phyloP scores from a whole-genome alignment of 2,113 vertebrate species.

The Phrynocephalus versicolor region DNA sequence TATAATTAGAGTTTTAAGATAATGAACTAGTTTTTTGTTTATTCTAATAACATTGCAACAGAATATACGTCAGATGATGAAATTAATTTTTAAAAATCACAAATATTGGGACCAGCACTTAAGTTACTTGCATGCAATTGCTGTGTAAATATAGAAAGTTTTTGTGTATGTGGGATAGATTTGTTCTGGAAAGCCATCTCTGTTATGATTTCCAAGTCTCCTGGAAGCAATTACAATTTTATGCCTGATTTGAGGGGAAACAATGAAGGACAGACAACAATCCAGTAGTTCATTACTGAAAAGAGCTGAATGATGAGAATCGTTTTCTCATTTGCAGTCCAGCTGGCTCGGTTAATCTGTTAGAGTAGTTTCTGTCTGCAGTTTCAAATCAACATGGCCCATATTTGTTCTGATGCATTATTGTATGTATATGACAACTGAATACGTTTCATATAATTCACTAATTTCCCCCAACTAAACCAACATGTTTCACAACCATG shows the following conservation, averaged over 20 bases:
- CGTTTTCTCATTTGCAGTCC: neutral
- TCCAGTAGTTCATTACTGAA: neutral
- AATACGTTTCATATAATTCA: neutral
- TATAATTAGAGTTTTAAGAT: too few species aligned
- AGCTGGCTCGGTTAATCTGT: neutral
- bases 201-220: neutral
- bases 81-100: neutral
- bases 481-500: neutral
- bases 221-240: conserved; percentile 20
- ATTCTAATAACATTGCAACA: neutral
- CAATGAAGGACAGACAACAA: conserved; percentile 3
- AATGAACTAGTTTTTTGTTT: neutral
- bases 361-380: neutral
- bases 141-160: neutral
- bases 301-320: neutral
- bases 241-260: neutral
- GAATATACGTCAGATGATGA: neutral
- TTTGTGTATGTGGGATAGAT: neutral
- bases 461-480: neutral
- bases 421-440: neutral
- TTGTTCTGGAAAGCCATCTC: neutral
- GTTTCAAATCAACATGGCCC: neutral
- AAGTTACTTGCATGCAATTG: neutral
- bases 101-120: neutral
- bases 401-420: neutral